Conservation (phyloP, 1,140 invertebrate genomes). For the Drosophila guanche region DNA sequence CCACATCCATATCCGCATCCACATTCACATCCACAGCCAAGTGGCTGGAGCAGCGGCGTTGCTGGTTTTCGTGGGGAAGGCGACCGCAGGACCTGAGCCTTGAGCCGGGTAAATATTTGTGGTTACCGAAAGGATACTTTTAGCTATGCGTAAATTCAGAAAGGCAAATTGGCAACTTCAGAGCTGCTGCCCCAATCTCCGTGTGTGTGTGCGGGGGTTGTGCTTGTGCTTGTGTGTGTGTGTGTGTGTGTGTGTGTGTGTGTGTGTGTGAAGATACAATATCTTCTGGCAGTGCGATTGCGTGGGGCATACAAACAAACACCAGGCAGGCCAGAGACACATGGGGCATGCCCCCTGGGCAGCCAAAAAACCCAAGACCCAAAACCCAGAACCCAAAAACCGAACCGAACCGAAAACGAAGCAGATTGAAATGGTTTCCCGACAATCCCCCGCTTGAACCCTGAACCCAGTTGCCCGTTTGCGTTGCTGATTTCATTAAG, state of each 20-base stretch:
- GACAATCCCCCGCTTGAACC: neutral
- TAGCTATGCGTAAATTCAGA: constrained; percentile 82
- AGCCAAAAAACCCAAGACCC: constrained; percentile 34
- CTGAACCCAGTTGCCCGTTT: constrained; percentile 17
- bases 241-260: constrained; percentile 11
- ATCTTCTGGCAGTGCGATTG: constrained; percentile 70
- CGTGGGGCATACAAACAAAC: constrained; percentile 63
- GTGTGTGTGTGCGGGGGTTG: constrained; percentile 14
- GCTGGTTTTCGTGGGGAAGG: constrained; percentile 14
- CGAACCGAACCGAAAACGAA: neutral
- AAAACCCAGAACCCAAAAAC: constrained; percentile 3
- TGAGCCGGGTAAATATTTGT: constrained; percentile 83
- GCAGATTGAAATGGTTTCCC: constrained; percentile 41
- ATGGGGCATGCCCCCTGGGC: constrained; percentile 44
- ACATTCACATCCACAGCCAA: constrained; percentile 26
- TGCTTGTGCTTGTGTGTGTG: constrained; percentile 15
- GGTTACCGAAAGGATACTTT: constrained; percentile 81
- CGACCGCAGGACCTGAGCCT: constrained; percentile 80
- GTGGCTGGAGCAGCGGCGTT: constrained; percentile 3
- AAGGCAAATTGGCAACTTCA: constrained; percentile 81
- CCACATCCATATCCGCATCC: constrained; percentile 40
- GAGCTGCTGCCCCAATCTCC: constrained; percentile 24
- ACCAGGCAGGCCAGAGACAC: constrained; percentile 33
- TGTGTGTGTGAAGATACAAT: constrained; percentile 67
- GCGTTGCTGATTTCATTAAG: constrained; percentile 77